Evolutionary conservation across 2,888 invertebrate genomes (phyloP).

Genomic region (Drosophila macrothrix): DNA sequence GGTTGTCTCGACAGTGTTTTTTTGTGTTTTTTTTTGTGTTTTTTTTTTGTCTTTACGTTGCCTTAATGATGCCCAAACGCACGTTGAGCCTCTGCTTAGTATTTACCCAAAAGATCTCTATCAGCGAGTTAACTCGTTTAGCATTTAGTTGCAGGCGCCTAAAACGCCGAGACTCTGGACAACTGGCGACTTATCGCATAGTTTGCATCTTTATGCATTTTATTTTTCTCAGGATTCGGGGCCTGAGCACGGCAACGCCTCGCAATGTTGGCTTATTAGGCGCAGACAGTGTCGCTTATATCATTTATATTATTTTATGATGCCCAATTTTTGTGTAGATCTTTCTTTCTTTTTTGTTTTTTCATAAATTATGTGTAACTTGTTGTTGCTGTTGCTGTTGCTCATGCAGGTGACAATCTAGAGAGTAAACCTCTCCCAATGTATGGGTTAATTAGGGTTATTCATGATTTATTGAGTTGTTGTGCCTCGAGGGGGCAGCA

Average conservation of each 20-base stretch:
- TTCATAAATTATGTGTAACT: slow-evolving; percentile 69
- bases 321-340: slow-evolving; percentile 32
- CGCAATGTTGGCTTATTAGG: slow-evolving; percentile 63
- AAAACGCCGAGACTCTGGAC: slow-evolving; percentile 29
- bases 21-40: slow-evolving; percentile 15
- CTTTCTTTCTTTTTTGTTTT: slow-evolving; percentile 32
- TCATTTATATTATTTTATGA: slow-evolving; percentile 81
- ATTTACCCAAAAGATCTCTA: slow-evolving; percentile 80
- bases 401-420: slow-evolving; percentile 68
- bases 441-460: slow-evolving; percentile 75
- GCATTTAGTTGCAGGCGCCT: slow-evolving; percentile 83
- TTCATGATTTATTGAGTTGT: slow-evolving; percentile 74
- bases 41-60: slow-evolving; percentile 37
- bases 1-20: slow-evolving; percentile 29
- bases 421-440: slow-evolving; percentile 14
- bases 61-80: slow-evolving; percentile 76
- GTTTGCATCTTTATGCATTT: slow-evolving; percentile 66
- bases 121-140: slow-evolving; percentile 83
- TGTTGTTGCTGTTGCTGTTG: slow-evolving; percentile 56
- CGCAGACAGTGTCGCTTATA: slow-evolving; percentile 80
- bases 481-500: slow-evolving; percentile 24
- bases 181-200: slow-evolving; percentile 61
- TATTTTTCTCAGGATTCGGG: slow-evolving; percentile 58
- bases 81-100: slow-evolving; percentile 73
- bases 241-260: slow-evolving; percentile 61